Percentiles rank a stretch among this genome's conserved stretches.
Evolutionary conservation across 2,888 invertebrate species (phyloP).

Genomic region (Aporophyla lueneburgensis): DNA sequence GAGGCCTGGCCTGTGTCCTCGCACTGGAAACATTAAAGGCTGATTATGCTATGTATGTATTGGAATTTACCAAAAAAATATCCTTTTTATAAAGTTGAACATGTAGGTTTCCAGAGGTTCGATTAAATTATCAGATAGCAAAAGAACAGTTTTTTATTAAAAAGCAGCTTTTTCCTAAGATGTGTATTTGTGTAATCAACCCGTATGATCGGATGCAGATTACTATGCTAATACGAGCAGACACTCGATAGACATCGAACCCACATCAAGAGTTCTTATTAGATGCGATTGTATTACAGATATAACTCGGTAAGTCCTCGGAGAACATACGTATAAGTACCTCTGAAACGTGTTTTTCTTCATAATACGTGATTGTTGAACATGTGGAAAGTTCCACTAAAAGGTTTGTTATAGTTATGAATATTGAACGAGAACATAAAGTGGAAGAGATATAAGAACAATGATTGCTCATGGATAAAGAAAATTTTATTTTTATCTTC

Average conservation of each 20-base stretch:
- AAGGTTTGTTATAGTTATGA: constrained; percentile 58
- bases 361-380: constrained; percentile 51
- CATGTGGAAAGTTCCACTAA: constrained; percentile 48
- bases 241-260: constrained; percentile 76
- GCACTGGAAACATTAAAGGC: no score
- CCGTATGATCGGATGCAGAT: constrained; percentile 76
- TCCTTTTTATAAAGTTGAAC: constrained; percentile 1
- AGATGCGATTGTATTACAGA: constrained; percentile 82
- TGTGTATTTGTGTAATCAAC: constrained; percentile 64
- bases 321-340: constrained; percentile 35
- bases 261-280: constrained; percentile 81
- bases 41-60: no score
- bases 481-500: constrained; percentile 38
- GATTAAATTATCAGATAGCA: constrained; percentile 37
- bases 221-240: constrained; percentile 79
- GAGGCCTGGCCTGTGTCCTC: no score
- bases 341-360: constrained; percentile 39
- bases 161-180: constrained; percentile 31
- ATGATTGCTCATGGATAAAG: constrained; percentile 29
- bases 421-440: constrained; percentile 57
- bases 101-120: constrained; percentile 1
- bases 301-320: constrained; percentile 64
- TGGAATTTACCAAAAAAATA: not conserved
- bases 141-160: constrained; percentile 33
- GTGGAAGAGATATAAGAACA: constrained; percentile 10